Evolutionary conservation across 2,888 invertebrate genomes (phyloP).

Genomic region (Catocala nupta): DNA sequence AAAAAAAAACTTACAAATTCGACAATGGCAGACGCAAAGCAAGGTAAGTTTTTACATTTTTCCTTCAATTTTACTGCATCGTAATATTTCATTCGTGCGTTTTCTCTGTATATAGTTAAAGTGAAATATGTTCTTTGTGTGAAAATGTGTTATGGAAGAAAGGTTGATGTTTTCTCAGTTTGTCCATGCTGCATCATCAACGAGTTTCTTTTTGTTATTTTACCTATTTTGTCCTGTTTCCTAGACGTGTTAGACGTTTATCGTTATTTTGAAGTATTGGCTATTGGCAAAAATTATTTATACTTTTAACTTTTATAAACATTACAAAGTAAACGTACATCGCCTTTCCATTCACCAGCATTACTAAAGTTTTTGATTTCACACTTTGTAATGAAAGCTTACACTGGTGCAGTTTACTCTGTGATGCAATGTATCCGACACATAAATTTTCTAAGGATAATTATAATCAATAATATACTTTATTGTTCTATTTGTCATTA

Average conservation of each 20-base stretch:
- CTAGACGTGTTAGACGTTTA: background rate
- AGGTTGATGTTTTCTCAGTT: constrained; percentile 15
- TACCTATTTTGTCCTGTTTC: constrained; percentile 18
- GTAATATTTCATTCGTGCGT: constrained; percentile 4
- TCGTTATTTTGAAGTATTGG: background rate
- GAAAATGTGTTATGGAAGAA: background rate
- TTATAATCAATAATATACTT: background rate
- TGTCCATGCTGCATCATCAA: constrained; percentile 70
- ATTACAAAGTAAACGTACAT: background rate
- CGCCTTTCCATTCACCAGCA: background rate
- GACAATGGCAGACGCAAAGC: constrained; percentile 86
- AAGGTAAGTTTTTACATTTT: constrained; percentile 72
- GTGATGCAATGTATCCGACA: background rate
- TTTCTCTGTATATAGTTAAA: background rate
- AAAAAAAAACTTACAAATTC: constrained; percentile 59
- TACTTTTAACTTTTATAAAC: too few relatives aligned
- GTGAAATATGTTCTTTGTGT: background rate
- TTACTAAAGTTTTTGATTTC: background rate
- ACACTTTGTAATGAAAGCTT: background rate
- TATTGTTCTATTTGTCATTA: background rate
- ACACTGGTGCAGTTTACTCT: background rate
- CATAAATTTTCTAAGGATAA: background rate
- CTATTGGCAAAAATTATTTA: background rate
- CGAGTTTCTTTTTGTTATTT: constrained; percentile 61
- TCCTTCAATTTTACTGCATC: constrained; percentile 14